These are phyloP conservation scores for Hippocampus comes DNA, from an alignment of 2,113 vertebrate genomes.

Conservation along the genomic window DNA sequence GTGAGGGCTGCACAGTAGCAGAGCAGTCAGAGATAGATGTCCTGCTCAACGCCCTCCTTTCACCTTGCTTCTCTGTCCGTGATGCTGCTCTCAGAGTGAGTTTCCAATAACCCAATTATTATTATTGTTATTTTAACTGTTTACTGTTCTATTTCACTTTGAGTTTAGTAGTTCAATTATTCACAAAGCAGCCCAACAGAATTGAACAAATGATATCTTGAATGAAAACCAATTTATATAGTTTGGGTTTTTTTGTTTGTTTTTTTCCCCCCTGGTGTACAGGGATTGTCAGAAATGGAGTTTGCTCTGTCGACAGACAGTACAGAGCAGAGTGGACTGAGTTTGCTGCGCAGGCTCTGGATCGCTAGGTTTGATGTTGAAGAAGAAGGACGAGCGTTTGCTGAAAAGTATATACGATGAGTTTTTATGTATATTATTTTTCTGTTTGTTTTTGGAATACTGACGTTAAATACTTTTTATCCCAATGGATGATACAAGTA, in stretches of 20 bases:
- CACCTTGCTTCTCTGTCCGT: conserved; percentile 87
- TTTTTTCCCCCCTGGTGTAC: neutral
- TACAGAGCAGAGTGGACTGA: conserved; percentile 82
- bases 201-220: neutral
- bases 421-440: neutral
- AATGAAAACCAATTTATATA: neutral
- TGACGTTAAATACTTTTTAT: neutral
- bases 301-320: conserved; percentile 89
- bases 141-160: neutral
- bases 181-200: neutral
- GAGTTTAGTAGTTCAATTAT: neutral
- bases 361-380: conserved; percentile 89
- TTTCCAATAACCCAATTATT: conserved; percentile 29
- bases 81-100: conserved; percentile 90
- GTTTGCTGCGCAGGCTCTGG: conserved; percentile 88
- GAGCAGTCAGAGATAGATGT: conserved; percentile 92
- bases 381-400: conserved; percentile 80
- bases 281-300: conserved; percentile 93
- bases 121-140: neutral
- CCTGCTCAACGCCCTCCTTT: conserved; percentile 83
- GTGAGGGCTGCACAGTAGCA: conserved; percentile 84
- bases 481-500: neutral
- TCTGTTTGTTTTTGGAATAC: neutral
- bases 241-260: neutral
- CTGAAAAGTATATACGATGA: conserved; percentile 77